These are phyloP conservation scores for Oithona nana DNA, from an alignment of 2,888 invertebrate genomes.

Conservation along the genomic window DNA sequence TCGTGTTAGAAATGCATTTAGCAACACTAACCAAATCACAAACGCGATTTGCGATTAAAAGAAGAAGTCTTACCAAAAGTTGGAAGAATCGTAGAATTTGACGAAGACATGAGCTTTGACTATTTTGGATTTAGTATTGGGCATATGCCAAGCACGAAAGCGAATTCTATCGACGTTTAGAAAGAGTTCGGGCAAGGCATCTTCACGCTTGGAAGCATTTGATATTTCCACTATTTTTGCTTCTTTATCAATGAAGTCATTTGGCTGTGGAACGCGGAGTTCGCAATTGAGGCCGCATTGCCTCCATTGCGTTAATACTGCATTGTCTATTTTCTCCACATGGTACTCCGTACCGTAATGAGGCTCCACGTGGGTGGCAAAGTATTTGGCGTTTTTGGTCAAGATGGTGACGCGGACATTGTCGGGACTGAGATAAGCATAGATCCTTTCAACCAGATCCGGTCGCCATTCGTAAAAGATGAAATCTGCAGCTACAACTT, in stretches of 20 bases:
- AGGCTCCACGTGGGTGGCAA: conserved; percentile 1
- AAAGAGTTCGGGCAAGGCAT: background rate
- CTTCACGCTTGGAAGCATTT: background rate
- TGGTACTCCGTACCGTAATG: conserved; percentile 14
- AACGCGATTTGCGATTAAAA: too few species aligned
- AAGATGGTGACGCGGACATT: conserved; percentile 7
- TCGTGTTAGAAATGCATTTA: too few species aligned
- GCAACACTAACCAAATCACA: too few species aligned
- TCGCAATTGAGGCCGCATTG: background rate
- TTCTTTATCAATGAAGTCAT: conserved; percentile 6
- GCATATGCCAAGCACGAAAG: background rate
- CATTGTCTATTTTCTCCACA: background rate
- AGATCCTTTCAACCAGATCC: background rate
- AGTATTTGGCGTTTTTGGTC: background rate
- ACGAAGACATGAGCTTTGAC: background rate
- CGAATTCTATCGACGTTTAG: conserved; percentile 3
- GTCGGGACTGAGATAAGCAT: background rate
- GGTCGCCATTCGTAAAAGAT: conserved; percentile 8
- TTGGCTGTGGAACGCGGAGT: background rate
- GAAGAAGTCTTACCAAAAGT: too few species aligned
- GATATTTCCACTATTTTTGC: background rate
- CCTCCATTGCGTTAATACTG: background rate
- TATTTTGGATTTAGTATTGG: background rate
- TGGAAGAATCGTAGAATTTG: background rate
- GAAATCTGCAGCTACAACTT: conserved; percentile 2